These are phyloP conservation scores for Sorex araneus DNA, from an alignment of 2,113 vertebrate genomes.

Conservation along the genomic window DNA sequence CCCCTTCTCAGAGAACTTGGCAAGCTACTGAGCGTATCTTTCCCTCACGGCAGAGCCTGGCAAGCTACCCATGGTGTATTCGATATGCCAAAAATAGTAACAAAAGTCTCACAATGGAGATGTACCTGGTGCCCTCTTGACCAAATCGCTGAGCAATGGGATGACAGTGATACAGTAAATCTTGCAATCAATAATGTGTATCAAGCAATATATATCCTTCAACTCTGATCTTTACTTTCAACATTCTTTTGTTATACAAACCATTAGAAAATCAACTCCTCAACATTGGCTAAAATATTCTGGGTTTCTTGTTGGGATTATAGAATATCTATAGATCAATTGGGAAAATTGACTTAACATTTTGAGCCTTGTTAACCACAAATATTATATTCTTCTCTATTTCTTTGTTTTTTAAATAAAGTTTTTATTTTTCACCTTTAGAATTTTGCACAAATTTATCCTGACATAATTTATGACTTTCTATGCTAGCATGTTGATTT, in stretches of 20 bases:
- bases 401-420: neutral
- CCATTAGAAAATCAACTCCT: neutral
- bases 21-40: no score
- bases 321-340: neutral
- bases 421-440: neutral
- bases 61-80: no score
- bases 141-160: no score
- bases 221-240: conserved; percentile 52
- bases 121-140: no score
- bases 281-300: neutral
- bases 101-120: no score
- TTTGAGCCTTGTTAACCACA: neutral
- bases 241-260: neutral
- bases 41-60: no score
- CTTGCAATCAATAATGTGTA: neutral
- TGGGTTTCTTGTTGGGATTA: neutral
- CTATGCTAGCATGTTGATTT: neutral
- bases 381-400: neutral
- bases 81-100: no score
- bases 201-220: neutral
- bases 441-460: neutral
- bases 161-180: no score
- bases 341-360: neutral
- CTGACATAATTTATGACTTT: neutral
- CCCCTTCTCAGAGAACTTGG: no score